A percentile compares a stretch with the other conserved stretches of the same genome.
These are phyloP conservation scores for Furcifer pardalis DNA, from an alignment of 2,797 vertebrate species.

Conservation along the genomic window DNA sequence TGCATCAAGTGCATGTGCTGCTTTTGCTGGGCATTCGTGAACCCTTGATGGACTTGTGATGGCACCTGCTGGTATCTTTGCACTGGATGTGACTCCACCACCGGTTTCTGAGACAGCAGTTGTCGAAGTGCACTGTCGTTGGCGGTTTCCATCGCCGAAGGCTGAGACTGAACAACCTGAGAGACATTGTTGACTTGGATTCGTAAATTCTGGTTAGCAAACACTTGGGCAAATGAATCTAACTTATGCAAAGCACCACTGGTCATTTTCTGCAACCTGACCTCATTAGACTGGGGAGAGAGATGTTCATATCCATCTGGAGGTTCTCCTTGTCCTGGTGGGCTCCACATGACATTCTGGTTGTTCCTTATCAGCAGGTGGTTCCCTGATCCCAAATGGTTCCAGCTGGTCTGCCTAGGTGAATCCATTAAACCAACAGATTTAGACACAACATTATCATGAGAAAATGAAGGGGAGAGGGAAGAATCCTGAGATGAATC, in stretches of 20 bases:
- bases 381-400: slow-evolving; percentile 77
- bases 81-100: slow-evolving; percentile 67
- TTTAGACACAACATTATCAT: slow-evolving; percentile 81
- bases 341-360: slow-evolving; percentile 77
- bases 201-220: slow-evolving; percentile 84
- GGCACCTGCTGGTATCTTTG: slow-evolving; percentile 76
- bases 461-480: slow-evolving; percentile 80
- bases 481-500: slow-evolving; percentile 79
- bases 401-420: slow-evolving; percentile 76
- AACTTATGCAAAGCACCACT: slow-evolving; percentile 82
- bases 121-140: slow-evolving; percentile 80
- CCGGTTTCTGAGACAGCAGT: slow-evolving; percentile 79
- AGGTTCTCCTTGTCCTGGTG: slow-evolving; percentile 70
- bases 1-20: slow-evolving; percentile 76
- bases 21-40: slow-evolving; percentile 73
- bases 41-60: slow-evolving; percentile 76
- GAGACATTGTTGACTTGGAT: slow-evolving; percentile 81
- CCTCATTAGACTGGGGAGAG: slow-evolving; percentile 74
- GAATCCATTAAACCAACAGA: slow-evolving; percentile 75
- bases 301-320: slow-evolving; percentile 76
- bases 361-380: slow-evolving; percentile 72
- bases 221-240: slow-evolving; percentile 88
- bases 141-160: slow-evolving; percentile 71
- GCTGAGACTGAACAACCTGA: slow-evolving; percentile 77
- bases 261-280: slow-evolving; percentile 77